Base-by-base conservation (phyloP, 1,140 invertebrate species). In the Heliconius nattereri region DNA sequence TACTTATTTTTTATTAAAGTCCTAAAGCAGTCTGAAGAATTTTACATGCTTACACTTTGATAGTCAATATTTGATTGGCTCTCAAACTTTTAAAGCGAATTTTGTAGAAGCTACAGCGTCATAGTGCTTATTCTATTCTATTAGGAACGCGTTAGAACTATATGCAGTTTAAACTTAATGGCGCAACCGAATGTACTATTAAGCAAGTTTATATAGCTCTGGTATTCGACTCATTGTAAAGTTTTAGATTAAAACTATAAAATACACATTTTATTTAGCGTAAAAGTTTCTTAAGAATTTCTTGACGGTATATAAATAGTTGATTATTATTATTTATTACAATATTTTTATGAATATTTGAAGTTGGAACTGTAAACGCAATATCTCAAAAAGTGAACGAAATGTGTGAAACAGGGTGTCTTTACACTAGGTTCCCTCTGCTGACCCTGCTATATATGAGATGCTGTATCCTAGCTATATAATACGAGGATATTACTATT, bases 91-190 rank as follows among this genome's bases (percentile, higher is more conserved):
- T 66, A 66, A 66, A 66, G 26, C 9, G 23, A 76, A 71, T 35
- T 40, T 60, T 72, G 35, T 54, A 52, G 8, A 57, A 19, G 78
- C 23, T 19, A 71, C 35, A 75, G 72, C 73, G 37, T 73, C 73
- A 79, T 75, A 82, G 78, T 52, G 76, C 76, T 78, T 75, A 75
- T 76, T 78, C 72, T 78, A 78, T 76, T 75, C 72, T 81, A 79
- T 79, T 79, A 57, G 74, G 75, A 82, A 79, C 29, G 79, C 78
- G 76, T 79, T 78, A 76, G 71, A 80, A 76, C 78, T 76, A 71
- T 82, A 79, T 83, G 82, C 79, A 78, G 82, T 54, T 80, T 83
- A 83, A 81, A 78, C 79, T 82, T 82, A 82, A 83, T 71, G 78
- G 73, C 74, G 52, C 40, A 40, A 37, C 78, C 71, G 49, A 80